Evolutionary conservation across 2,888 invertebrate species (phyloP).

Genomic region (Branchipolynoe longqiensis): DNA sequence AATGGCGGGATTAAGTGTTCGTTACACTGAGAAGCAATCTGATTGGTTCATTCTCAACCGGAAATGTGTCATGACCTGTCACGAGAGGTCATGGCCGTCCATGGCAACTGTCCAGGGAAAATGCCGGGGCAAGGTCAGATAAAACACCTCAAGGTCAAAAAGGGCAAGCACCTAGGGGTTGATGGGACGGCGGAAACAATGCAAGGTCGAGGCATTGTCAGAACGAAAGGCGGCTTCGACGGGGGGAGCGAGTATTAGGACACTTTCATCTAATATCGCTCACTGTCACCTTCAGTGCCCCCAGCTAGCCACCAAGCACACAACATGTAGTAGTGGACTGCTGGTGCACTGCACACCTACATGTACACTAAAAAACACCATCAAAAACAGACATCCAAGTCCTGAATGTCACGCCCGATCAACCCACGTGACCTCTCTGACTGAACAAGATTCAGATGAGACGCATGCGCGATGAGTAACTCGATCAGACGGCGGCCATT

Average conservation of each 20-base stretch:
- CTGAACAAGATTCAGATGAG: background rate
- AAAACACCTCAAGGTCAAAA: constrained; percentile 35
- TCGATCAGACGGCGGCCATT: background rate
- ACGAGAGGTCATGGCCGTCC: constrained; percentile 17
- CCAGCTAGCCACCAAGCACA: no score
- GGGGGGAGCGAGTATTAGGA: no score
- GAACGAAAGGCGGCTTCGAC: no score
- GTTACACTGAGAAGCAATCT: constrained; percentile 12
- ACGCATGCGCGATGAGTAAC: background rate
- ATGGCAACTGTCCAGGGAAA: constrained; percentile 40
- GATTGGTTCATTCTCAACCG: constrained; percentile 26
- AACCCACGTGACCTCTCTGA: background rate
- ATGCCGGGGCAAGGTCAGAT: constrained; percentile 31
- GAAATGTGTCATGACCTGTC: constrained; percentile 40
- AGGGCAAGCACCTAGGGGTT: constrained; percentile 16
- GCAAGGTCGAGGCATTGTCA: no score
- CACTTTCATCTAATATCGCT: no score
- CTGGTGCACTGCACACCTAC: no score
- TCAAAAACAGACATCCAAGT: no score
- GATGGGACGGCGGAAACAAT: background rate
- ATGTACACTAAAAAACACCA: no score
- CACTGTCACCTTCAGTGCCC: no score
- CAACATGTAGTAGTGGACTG: no score
- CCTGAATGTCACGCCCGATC: background rate
- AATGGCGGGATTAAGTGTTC: background rate